phyloP scores from a whole-genome alignment of 2,888 invertebrate species.

The Stenchaetothrips biformis region DNA sequence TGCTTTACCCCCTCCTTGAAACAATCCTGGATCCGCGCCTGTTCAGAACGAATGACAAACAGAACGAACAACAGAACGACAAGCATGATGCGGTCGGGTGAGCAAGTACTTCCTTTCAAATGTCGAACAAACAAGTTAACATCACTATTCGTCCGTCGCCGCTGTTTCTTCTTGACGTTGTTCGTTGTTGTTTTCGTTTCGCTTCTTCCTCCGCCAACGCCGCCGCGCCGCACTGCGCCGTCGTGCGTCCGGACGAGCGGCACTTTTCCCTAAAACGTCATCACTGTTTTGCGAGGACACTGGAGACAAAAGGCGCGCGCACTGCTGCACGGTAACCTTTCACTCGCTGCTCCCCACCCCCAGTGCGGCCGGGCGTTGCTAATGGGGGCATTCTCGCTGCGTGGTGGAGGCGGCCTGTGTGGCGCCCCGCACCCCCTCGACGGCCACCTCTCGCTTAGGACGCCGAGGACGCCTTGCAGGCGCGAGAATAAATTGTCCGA shows the following conservation, averaged over 20 bases:
- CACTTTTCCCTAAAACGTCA: not conserved
- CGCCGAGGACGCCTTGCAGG: not conserved
- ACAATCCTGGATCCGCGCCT: too few species aligned
- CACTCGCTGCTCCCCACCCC: not conserved
- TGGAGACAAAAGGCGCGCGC: not conserved
- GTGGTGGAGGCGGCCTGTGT: not conserved
- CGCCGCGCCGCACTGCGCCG: not conserved
- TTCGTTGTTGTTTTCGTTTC: too few species aligned
- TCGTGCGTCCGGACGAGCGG: not conserved
- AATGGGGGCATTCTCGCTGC: not conserved
- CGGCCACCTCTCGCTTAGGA: too few species aligned
- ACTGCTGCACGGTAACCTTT: not conserved
- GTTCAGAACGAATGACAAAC: too few species aligned
- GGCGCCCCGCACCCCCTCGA: not conserved
- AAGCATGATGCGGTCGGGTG: too few species aligned
- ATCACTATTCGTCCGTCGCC: too few species aligned
- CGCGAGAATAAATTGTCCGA: slow-evolving; percentile 12
- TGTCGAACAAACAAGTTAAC: not conserved
- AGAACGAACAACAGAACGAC: too few species aligned
- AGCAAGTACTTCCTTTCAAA: not conserved
- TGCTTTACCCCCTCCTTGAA: too few species aligned
- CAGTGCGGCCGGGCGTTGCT: not conserved
- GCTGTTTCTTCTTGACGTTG: too few species aligned
- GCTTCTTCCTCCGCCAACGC: not conserved
- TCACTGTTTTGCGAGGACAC: not conserved